These are phyloP conservation scores for Baryphthengus martii DNA, from an alignment of 2,113 vertebrate species.

Conservation along the genomic window DNA sequence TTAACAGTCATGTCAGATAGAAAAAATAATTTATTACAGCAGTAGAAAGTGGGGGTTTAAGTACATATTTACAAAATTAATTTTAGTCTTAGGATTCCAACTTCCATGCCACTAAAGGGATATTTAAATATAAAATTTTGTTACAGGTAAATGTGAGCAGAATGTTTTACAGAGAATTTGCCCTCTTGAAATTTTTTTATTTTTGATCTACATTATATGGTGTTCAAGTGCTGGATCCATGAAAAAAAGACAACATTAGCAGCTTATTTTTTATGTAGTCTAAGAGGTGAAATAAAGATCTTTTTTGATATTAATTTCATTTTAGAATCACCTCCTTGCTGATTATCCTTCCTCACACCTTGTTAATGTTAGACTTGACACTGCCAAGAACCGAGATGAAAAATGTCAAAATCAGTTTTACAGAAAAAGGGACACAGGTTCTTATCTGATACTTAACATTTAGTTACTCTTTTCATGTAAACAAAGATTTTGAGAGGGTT, in stretches of 20 bases:
- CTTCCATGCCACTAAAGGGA: not conserved
- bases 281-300: slow-evolving; percentile 14
- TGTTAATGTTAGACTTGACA: slow-evolving; percentile 41
- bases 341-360: slow-evolving; percentile 41
- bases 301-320: slow-evolving; percentile 39
- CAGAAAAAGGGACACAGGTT: not conserved
- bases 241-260: not conserved
- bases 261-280: not conserved
- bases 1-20: not conserved
- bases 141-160: not conserved
- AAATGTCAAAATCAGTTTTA: slow-evolving; percentile 27
- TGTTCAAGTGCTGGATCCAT: not conserved
- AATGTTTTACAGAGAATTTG: not conserved
- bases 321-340: slow-evolving; percentile 33
- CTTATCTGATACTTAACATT: not conserved
- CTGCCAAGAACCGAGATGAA: slow-evolving; percentile 46
- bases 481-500: not conserved
- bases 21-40: not conserved
- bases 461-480: not conserved
- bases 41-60: not conserved
- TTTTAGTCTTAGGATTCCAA: not conserved
- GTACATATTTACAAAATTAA: not conserved
- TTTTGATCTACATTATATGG: not conserved
- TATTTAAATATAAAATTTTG: not conserved
- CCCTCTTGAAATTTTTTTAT: not conserved